These are phyloP conservation scores for Tympanuchus pallidicinctus DNA, from an alignment of 2,113 vertebrate species.

Conservation along the genomic window DNA sequence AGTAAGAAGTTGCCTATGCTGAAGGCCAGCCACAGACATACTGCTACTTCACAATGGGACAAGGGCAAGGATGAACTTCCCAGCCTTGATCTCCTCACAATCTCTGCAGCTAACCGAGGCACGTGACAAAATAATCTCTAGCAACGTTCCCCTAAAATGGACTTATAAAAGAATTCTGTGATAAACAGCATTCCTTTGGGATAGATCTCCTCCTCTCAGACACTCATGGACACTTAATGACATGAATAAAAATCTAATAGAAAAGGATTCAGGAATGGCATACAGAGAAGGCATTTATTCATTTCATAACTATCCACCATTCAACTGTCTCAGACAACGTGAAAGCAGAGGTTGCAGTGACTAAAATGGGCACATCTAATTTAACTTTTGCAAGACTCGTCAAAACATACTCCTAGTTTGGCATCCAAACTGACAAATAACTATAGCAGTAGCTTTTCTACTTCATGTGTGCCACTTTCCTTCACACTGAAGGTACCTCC, in stretches of 20 bases:
- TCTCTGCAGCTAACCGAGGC: neutral
- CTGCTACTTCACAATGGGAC: neutral
- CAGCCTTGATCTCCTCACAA: neutral
- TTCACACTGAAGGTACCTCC: neutral
- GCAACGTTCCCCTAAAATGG: neutral
- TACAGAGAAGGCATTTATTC: fast-evolving
- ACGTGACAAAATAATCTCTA: neutral
- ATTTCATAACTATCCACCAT: neutral
- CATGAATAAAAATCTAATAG: neutral
- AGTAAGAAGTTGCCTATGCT: neutral
- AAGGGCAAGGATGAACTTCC: neutral
- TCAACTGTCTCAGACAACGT: neutral
- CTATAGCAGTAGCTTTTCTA: neutral
- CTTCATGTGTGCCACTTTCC: neutral
- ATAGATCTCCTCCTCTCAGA: neutral
- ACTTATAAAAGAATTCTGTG: neutral
- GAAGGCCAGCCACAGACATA: fast-evolving
- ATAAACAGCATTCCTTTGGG: neutral
- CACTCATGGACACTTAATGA: neutral
- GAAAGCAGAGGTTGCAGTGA: neutral
- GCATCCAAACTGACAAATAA: neutral
- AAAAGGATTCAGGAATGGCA: neutral
- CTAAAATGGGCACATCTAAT: neutral
- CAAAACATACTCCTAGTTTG: neutral
- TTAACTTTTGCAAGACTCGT: neutral